Percentiles rank a stretch among this genome's conserved stretches.
Evolutionary conservation across 2,888 invertebrate species (phyloP).

Genomic region (Andrena chrysosceles): DNA sequence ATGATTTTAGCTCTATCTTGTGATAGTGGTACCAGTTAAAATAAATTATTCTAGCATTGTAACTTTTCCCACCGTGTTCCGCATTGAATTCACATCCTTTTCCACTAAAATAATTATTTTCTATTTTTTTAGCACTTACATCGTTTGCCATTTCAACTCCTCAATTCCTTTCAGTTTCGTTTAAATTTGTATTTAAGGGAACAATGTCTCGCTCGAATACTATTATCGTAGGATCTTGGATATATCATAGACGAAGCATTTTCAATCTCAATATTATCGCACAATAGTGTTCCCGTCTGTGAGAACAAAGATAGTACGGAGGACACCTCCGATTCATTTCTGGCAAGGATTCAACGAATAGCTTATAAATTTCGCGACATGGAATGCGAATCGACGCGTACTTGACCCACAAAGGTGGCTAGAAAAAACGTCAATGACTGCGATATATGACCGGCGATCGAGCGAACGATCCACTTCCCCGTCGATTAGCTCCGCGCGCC

Average conservation of each 20-base stretch:
- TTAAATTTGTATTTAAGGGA: not conserved
- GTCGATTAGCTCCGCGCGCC: not conserved
- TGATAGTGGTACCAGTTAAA: too few relatives aligned
- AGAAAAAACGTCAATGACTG: constrained; percentile 24
- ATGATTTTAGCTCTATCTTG: too few relatives aligned
- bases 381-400: constrained; percentile 40
- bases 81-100: too few relatives aligned
- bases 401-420: constrained; percentile 49
- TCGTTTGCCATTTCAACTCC: too few relatives aligned
- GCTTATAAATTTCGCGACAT: constrained; percentile 31
- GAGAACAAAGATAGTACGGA: constrained; percentile 38
- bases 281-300: not conserved
- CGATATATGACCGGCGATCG: constrained; percentile 9
- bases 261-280: not conserved
- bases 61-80: too few relatives aligned
- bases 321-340: constrained; percentile 27
- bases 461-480: constrained; percentile 13
- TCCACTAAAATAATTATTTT: too few relatives aligned
- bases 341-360: constrained; percentile 46
- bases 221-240: not conserved
- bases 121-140: too few relatives aligned
- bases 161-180: too few relatives aligned
- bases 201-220: not conserved
- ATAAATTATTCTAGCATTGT: too few relatives aligned
- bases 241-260: too few relatives aligned